Percentiles rank a stretch among this genome's conserved stretches.
Evolutionary conservation across 2,797 vertebrate genomes (phyloP).

Genomic region (Manis javanica): DNA sequence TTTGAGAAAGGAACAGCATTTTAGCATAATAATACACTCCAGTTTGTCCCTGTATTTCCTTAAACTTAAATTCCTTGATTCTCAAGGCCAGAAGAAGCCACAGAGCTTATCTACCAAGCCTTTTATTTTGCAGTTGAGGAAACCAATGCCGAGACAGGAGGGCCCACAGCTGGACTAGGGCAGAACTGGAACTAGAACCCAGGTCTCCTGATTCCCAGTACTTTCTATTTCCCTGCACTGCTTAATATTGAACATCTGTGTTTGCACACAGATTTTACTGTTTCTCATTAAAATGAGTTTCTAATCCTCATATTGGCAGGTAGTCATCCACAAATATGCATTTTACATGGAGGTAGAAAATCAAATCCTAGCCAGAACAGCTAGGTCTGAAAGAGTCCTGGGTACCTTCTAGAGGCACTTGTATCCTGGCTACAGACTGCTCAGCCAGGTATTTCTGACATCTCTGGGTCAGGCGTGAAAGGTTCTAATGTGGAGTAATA

Average conservation of each 20-base stretch:
- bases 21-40: background rate
- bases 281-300: background rate
- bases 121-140: background rate
- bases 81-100: background rate
- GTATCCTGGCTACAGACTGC: background rate
- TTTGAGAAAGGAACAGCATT: conserved; percentile 4
- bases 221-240: background rate
- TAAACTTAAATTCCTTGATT: background rate
- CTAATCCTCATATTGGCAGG: background rate
- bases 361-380: background rate
- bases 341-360: background rate
- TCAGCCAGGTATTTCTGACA: background rate
- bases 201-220: background rate
- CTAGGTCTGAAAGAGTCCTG: background rate
- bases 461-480: background rate
- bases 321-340: background rate
- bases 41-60: background rate
- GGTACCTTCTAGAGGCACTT: background rate
- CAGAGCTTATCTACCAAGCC: background rate
- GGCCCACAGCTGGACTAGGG: background rate
- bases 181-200: background rate
- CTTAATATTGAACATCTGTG: background rate
- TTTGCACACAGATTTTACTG: background rate
- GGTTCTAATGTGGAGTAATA: too few relatives aligned
- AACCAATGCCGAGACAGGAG: background rate